Evolutionary conservation across 2,113 vertebrate species (phyloP), one percentile per base, ranked within the genome.

Genomic region (Puntigrus tetrazona): DNA sequence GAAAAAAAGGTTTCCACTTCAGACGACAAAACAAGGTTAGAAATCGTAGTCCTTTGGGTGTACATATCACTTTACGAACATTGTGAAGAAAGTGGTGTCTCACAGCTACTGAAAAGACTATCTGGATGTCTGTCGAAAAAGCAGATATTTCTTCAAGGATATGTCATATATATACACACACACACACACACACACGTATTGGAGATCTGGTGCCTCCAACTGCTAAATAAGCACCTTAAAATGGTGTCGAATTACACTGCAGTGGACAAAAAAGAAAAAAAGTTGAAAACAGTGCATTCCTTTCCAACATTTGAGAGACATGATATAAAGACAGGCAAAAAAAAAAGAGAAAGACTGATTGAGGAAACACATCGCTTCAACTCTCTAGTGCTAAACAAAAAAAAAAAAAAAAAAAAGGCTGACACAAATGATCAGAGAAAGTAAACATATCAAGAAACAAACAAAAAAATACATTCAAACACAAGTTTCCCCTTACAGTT

Each of bases 301-400:
- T 81, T 14, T n/a, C 55, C 47, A 81, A 70, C 55, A 75, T n/a
- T 75, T 74, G 52, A 43, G 38, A 75, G 14, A 27, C 52, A 74
- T 78, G 81, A 63, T 7, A 10, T 36, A 52, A 63, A 34, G 10
- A 16, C 47, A 75, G 82, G n/a, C 29, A 67, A 73, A 36, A 80
- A 69, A 14, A 6, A 74, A 52, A 83, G 65, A 70, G 57, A 79
- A 41, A 59, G 57, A 80, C n/a, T 31, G 74, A 76, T 47, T 22
- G 22, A 74, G 77, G 73, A 34, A 38, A 59, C 16, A 80, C 50
- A 73, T 52, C 52, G 82, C 88, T 87, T 78, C 59, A 81, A 74
- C 94, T 94, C 92, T 94, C 94, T 93, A 97, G 96, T 96, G 95
- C 95, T 95, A 95, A 41, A 65, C 93, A 89, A 92, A 94, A 95